Evolutionary conservation across 2,113 vertebrate genomes (phyloP).

Genomic region (Cololabis saira): DNA sequence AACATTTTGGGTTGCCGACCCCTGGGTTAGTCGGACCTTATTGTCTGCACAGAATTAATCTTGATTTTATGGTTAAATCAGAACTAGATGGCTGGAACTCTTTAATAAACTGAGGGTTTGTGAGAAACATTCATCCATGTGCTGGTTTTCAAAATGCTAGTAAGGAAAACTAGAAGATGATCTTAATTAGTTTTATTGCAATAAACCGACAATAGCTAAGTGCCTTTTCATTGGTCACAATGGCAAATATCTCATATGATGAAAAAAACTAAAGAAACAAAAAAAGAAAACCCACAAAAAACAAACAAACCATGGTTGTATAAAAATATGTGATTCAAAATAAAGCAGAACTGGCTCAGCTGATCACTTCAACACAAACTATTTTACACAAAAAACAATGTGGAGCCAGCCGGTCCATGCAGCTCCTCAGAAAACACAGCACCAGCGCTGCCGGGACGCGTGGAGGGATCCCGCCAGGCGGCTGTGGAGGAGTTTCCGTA

Average conservation of each 20-base stretch:
- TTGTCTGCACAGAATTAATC: constrained; percentile 32
- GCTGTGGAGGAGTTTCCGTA: constrained; percentile 48
- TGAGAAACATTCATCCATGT: constrained; percentile 2
- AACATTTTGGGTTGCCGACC: too few relatives aligned
- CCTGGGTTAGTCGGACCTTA: background rate
- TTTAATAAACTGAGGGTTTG: background rate
- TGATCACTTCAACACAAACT: constrained; percentile 65
- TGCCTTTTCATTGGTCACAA: constrained; percentile 73
- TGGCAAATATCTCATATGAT: constrained; percentile 70
- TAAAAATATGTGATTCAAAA: constrained; percentile 77
- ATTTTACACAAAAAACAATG: constrained; percentile 70
- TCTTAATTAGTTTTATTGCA: constrained; percentile 75
- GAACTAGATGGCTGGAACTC: background rate
- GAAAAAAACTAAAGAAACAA: too few relatives aligned
- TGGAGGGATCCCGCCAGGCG: constrained; percentile 59
- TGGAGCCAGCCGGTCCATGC: constrained; percentile 53
- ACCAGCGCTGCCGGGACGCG: constrained; percentile 65
- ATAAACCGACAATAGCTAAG: constrained; percentile 76
- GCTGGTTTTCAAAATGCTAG: constrained; percentile 4
- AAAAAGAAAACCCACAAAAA: constrained; percentile 1
- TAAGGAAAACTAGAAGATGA: constrained; percentile 55
- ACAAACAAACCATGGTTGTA: constrained; percentile 63
- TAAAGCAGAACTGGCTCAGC: constrained; percentile 67
- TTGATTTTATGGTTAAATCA: constrained; percentile 20
- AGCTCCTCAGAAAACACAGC: constrained; percentile 60